Evolutionary conservation across 2,797 vertebrate species (phyloP).

Genomic region (Synanceia verrucosa): DNA sequence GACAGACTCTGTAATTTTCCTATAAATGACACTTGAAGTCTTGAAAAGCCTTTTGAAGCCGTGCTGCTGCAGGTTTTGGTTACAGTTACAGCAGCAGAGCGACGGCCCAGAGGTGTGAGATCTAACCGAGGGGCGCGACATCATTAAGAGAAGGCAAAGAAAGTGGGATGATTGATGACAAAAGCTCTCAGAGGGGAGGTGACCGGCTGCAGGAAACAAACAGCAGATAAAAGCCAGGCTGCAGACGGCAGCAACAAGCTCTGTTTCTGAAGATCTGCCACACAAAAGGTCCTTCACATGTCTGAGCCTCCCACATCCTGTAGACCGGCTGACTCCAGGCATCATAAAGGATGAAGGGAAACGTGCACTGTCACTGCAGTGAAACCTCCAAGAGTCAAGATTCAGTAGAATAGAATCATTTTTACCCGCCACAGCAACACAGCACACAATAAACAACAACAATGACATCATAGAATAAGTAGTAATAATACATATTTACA

Average conservation of each 20-base stretch:
- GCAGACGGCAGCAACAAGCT: slow-evolving; percentile 11
- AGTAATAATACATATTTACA: too few relatives aligned
- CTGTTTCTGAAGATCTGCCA: neutral
- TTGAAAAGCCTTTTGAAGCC: slow-evolving; percentile 1
- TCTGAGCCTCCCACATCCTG: slow-evolving; percentile 22
- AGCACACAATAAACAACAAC: too few relatives aligned
- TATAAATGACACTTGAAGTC: neutral
- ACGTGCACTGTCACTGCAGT: neutral
- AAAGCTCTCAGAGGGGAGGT: slow-evolving; percentile 3
- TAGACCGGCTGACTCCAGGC: slow-evolving; percentile 31
- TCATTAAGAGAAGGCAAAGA: slow-evolving; percentile 13
- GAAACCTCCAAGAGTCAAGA: too few relatives aligned
- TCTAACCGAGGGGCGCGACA: slow-evolving; percentile 11
- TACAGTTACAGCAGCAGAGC: slow-evolving; percentile 7
- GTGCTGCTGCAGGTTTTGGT: neutral
- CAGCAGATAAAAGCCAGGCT: slow-evolving; percentile 53
- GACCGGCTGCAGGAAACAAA: slow-evolving; percentile 41
- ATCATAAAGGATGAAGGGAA: neutral
- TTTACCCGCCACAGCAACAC: too few relatives aligned
- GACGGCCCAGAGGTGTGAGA: neutral
- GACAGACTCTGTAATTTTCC: neutral
- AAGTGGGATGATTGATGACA: slow-evolving; percentile 45
- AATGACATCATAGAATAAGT: too few relatives aligned
- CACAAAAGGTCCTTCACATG: neutral
- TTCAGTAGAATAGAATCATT: too few relatives aligned